Evolutionary conservation across 2,113 vertebrate genomes (phyloP).

Genomic region (Gallinago paraguaiae): DNA sequence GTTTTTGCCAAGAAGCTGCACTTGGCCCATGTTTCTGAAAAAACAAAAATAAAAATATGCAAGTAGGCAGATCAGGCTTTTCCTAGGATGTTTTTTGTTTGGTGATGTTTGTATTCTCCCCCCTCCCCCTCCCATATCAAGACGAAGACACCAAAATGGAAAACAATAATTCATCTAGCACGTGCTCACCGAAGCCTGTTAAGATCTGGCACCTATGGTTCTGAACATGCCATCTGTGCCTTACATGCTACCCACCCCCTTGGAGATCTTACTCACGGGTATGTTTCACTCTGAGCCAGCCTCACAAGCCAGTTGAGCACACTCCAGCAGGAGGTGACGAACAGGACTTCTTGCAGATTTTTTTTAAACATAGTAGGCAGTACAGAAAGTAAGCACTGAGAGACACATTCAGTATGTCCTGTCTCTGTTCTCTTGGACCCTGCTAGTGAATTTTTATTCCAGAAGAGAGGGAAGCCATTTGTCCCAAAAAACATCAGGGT

Average conservation of each 20-base stretch:
- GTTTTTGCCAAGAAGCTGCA: not conserved
- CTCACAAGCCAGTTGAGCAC: not conserved
- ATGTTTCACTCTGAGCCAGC: not conserved
- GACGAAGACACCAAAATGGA: not conserved
- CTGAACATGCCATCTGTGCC: constrained; percentile 25
- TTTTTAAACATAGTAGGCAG: not conserved
- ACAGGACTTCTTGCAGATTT: not conserved
- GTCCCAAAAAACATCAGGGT: not conserved
- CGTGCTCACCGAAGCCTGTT: not conserved
- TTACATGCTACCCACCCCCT: not conserved
- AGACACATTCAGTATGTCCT: not conserved
- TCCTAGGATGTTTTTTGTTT: not conserved
- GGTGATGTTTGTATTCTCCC: no score
- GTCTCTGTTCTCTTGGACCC: not conserved
- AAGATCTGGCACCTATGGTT: not conserved
- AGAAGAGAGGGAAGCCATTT: not conserved
- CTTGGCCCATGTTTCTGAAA: not conserved
- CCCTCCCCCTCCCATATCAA: not conserved
- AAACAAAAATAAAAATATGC: not conserved
- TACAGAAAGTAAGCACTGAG: not conserved
- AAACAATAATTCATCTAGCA: not conserved
- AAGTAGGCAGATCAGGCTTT: not conserved
- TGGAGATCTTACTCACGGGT: not conserved
- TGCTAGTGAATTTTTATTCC: no score
- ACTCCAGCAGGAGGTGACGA: not conserved